Evolutionary conservation across 2,888 invertebrate species (phyloP).

Genomic region (Himalopsyche japonica): DNA sequence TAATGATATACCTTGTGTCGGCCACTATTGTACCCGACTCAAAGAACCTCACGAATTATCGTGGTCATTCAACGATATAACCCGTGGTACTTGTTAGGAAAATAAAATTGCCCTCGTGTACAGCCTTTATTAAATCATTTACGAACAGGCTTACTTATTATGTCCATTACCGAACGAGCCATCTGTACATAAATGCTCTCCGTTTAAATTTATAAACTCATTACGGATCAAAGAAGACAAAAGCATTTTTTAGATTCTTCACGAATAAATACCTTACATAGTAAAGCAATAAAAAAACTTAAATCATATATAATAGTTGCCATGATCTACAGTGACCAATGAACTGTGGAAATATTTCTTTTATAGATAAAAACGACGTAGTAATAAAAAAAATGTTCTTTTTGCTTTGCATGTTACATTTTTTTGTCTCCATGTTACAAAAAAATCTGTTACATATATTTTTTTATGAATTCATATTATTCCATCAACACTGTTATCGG

Average conservation of each 20-base stretch:
- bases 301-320: too few species aligned
- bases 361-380: too few species aligned
- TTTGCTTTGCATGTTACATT: too few species aligned
- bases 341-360: too few species aligned
- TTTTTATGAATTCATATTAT: too few species aligned
- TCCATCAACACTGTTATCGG: too few species aligned
- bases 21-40: constrained; percentile 6
- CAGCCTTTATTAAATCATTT: neutral
- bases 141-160: neutral
- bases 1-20: neutral
- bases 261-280: neutral
- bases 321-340: too few species aligned
- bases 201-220: neutral
- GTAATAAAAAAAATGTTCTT: too few species aligned
- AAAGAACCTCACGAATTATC: constrained; percentile 21
- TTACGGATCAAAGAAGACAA: neutral
- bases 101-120: neutral
- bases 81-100: neutral
- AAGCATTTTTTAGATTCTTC: neutral
- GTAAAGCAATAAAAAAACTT: neutral
- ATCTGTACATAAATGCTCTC: neutral
- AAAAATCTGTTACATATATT: too few species aligned
- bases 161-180: neutral
- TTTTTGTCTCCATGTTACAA: too few species aligned
- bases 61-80: constrained; percentile 16